Evolutionary conservation across 2,888 invertebrate genomes (phyloP), one percentile per base, ranked within the genome.

Genomic region (Pachliopta kotzebuea): DNA sequence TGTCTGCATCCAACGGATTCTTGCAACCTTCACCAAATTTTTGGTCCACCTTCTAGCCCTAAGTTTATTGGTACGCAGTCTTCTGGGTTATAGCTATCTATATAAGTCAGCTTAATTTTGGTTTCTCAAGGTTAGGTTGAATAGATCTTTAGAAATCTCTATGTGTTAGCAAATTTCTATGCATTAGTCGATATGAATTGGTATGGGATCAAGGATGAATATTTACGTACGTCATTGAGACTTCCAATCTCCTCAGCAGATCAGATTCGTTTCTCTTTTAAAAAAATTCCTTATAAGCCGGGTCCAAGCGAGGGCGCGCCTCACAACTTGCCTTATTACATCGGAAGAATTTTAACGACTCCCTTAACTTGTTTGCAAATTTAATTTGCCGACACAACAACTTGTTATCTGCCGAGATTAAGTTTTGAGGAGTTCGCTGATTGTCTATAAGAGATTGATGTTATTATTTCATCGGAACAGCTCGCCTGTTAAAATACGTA

Each of bases 301-400:
- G 14, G 37, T 14, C 37, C 37, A 37, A 14, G 37, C 37, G 37
- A 14, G 4, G 37, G 37, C 37, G 45, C n/a, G 49, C 8, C 49
- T 20, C 49, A 67, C 74, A 78, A 82, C 76, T 78, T 76, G 77
- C 83, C 84, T 88, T 88, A 88, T 87, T 85, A 88, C 88, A 86
- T 80, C 81, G 79, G 76, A 86, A 86, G 88, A 89, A 90, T 89
- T 88, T 90, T 88, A 88, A 90, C 88, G 80, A 90, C 88, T 84
- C 81, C 85, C 81, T 37, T 84, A 90, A 90, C 90, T 90, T 89
- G 90, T 88, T 86, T 86, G 84, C 80, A 89, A 90, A 90, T 90
- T 90, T 86, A 90, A 90, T 90, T 90, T 85, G 79, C 76, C 77
- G 79, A 79, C 75, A 80, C 77, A 86, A 85, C 89, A 86, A 86